Conservation (phyloP, 2,888 invertebrate genomes). For the Hyalella azteca region DNA sequence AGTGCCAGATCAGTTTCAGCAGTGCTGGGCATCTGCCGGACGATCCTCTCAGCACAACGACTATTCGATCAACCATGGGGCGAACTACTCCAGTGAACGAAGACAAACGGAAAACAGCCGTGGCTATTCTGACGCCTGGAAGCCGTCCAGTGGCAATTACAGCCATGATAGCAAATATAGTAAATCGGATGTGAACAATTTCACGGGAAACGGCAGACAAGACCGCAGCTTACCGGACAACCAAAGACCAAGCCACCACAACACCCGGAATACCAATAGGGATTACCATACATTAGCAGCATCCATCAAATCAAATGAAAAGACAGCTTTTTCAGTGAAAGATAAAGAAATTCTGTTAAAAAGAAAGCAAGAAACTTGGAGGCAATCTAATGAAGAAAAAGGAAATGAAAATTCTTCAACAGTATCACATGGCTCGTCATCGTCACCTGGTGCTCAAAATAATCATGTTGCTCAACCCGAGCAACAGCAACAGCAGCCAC, state of each 20-base stretch:
- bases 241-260: background rate
- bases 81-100: background rate
- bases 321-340: background rate
- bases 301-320: background rate
- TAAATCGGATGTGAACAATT: background rate
- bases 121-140: background rate
- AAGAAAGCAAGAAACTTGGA: no score
- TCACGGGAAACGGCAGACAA: no score
- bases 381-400: background rate
- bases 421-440: background rate
- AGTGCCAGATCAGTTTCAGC: conserved; percentile 50
- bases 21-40: conserved; percentile 40
- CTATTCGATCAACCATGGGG: background rate
- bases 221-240: background rate
- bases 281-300: background rate
- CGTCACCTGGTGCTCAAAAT: background rate
- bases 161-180: background rate
- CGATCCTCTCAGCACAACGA: background rate
- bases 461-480: background rate
- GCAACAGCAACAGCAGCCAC: background rate
- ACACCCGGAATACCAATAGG: no score
- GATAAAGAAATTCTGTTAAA: background rate
- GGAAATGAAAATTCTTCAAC: background rate
- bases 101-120: background rate
- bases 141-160: background rate